Conservation (phyloP, 2,113 vertebrate species). For the Cynoglossus semilaevis region DNA sequence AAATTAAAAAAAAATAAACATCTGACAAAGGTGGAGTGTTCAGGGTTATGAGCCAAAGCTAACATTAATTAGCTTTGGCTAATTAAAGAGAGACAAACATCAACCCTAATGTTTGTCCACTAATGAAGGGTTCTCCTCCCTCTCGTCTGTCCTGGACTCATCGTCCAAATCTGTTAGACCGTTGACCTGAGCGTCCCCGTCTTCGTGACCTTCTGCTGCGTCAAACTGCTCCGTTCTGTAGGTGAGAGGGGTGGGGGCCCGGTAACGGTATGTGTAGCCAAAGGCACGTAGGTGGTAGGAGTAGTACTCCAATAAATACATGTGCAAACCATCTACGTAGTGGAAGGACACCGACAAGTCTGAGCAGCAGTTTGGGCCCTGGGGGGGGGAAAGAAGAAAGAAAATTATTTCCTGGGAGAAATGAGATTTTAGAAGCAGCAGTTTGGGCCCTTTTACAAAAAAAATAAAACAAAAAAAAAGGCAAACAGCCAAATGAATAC, state of each 20-base stretch:
- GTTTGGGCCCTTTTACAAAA: background rate
- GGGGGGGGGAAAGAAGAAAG: background rate
- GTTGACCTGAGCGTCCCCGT: constrained; percentile 10
- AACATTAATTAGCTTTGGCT: too few relatives aligned
- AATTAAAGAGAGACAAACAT: constrained; percentile 15
- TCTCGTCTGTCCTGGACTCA: constrained; percentile 7
- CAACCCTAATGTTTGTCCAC: constrained; percentile 3
- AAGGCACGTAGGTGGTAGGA: constrained; percentile 76
- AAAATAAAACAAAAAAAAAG: background rate
- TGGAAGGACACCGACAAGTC: constrained; percentile 81
- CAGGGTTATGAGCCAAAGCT: constrained; percentile 11
- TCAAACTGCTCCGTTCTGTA: constrained; percentile 9
- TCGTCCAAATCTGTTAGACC: background rate
- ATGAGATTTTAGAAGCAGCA: background rate
- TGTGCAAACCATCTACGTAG: constrained; percentile 62
- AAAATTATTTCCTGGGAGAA: too few relatives aligned
- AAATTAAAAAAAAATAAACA: too few relatives aligned
- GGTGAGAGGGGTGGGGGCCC: constrained; percentile 51
- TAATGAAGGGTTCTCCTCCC: constrained; percentile 4
- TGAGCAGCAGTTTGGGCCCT: constrained; percentile 78
- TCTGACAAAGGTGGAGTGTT: too few relatives aligned
- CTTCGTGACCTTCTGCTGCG: constrained; percentile 5
- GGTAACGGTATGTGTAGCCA: constrained; percentile 75
- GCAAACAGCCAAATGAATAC: too few relatives aligned
- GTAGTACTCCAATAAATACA: constrained; percentile 77